Evolutionary conservation across 1,140 invertebrate species (phyloP), one percentile per base, ranked within the genome.

Genomic region (Zelostemma sp.): DNA sequence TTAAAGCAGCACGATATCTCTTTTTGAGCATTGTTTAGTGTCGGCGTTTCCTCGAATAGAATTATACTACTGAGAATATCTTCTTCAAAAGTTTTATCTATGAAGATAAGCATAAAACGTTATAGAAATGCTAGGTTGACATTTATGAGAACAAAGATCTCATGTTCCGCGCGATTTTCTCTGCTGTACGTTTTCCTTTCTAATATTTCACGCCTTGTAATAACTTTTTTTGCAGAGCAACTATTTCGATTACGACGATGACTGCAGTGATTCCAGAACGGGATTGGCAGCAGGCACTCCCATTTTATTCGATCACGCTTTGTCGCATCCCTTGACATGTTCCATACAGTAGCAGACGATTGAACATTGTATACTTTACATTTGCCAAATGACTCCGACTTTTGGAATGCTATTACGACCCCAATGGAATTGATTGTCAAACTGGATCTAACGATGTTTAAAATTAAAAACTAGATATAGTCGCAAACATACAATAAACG

Each of bases 241-340:
- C 53, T 87, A 87, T 58, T 87, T 87, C 61, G 81, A 87, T 63
- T 87, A 78, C 65, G 86, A 86, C 5, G 85, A 87, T 53, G 85
- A 85, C 49, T 86, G 79, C 19, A 81, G 80, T 11, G 84, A 87
- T 33, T 76, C 85, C 11, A 82, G 85, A 65, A 74, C 84, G 45
- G 85, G 86, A 73, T 72, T 87, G 68, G 86, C 86, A 62, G 86
- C 86, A 11, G 86, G 86, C 16, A 87, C 86, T 12, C 86, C 86
- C 2, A 81, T 86, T 61, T 67, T 87, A 35, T 66, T 87, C 64
- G 85, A 87, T 65, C 86, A 87, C 69, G 83, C 86, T 68, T 62
- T 87, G 40, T 85, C 84, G 28, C 86, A 86, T 79, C 86, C 85
- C 43, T 64, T 87, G 66, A 76, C 86, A 9, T 87, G 86, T 70